A percentile compares a stretch with the other conserved stretches of the same genome.
Conservation (phyloP, 1,140 invertebrate species). For the Psilanteris sp. region DNA sequence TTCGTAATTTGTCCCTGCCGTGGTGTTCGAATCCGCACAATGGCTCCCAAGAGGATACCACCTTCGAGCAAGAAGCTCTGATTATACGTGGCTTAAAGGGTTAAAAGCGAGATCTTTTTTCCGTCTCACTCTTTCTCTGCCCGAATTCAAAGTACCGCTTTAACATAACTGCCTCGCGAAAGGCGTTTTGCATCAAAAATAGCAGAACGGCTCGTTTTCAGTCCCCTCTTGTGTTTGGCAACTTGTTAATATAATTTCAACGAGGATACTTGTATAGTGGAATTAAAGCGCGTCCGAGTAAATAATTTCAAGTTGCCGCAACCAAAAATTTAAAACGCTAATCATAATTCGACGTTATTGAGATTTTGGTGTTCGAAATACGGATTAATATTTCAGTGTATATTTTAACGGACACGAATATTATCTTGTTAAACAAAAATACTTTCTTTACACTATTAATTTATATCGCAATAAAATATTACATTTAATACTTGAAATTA, state of each 20-base stretch:
- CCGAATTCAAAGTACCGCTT: constrained; percentile 46
- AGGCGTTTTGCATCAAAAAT: constrained; percentile 37
- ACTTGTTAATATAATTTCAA: constrained; percentile 35
- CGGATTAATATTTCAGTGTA: too few relatives aligned
- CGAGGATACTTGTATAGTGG: background rate
- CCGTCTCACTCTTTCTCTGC: constrained; percentile 16
- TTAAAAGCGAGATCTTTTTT: constrained; percentile 61
- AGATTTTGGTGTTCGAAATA: too few relatives aligned
- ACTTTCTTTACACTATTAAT: too few relatives aligned
- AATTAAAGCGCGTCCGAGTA: background rate
- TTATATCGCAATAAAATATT: too few relatives aligned
- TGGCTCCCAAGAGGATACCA: constrained; percentile 67
- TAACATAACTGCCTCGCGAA: constrained; percentile 26
- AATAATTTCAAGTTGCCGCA: too few relatives aligned
- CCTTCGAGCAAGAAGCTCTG: constrained; percentile 64
- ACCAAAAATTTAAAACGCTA: too few relatives aligned
- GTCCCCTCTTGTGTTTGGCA: constrained; percentile 5
- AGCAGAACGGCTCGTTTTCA: constrained; percentile 5
- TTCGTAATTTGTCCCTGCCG: constrained; percentile 75
- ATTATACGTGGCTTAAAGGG: constrained; percentile 73
- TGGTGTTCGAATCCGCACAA: constrained; percentile 68
- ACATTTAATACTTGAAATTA: too few relatives aligned
- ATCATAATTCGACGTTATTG: too few relatives aligned
- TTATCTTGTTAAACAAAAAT: too few relatives aligned
- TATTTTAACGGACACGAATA: too few relatives aligned